A percentile compares a stretch with the other conserved stretches of the same genome.
phyloP scores from a whole-genome alignment of 2,113 vertebrate genomes.

The Bungarus multicinctus region DNA sequence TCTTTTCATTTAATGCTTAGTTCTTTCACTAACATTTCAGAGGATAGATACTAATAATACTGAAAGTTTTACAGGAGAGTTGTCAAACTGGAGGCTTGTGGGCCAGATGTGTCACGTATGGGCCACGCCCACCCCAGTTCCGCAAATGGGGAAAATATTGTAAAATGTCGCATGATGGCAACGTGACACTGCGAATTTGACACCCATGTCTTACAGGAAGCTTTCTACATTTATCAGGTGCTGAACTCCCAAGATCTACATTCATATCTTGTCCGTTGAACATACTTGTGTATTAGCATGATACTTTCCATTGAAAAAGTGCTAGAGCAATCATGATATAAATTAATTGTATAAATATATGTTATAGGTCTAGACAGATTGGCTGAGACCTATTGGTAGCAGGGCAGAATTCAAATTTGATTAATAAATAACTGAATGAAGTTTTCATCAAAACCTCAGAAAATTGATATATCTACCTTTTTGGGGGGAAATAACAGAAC shows the following conservation, averaged over 20 bases:
- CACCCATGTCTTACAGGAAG: background rate
- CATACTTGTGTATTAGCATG: background rate
- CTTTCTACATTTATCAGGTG: background rate
- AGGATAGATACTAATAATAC: background rate
- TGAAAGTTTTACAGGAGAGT: background rate
- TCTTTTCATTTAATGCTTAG: background rate
- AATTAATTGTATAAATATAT: background rate
- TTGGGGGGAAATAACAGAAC: background rate
- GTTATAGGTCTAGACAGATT: background rate
- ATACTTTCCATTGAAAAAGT: background rate
- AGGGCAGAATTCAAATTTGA: background rate
- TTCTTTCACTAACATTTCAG: background rate
- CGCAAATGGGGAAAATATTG: no score
- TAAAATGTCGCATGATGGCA: no score
- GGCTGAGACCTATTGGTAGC: background rate
- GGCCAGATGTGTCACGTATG: no score
- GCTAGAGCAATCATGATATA: background rate
- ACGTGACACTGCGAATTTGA: no score
- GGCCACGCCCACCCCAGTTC: no score
- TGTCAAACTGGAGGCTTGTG: no score
- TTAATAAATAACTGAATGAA: background rate
- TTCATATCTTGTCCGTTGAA: background rate
- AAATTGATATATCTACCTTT: background rate
- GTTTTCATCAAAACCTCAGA: background rate
- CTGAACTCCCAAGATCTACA: background rate